These are phyloP conservation scores for Rambutsinella grinnellia DNA, from an alignment of 2,888 invertebrate species.

Conservation along the genomic window DNA sequence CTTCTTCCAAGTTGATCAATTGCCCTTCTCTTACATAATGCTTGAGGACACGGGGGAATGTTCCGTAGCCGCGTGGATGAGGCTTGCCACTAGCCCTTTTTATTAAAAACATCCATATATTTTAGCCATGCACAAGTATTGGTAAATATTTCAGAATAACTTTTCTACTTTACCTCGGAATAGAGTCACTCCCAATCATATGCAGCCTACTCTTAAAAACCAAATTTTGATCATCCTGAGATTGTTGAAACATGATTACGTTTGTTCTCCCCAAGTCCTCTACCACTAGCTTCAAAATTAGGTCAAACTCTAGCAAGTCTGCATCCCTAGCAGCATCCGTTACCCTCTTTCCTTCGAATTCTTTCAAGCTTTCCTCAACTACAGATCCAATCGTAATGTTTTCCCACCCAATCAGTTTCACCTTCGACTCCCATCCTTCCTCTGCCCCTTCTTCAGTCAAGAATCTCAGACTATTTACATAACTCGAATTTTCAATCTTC, in stretches of 20 bases:
- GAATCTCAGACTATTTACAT: conserved; percentile 38
- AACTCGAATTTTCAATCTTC: conserved; percentile 47
- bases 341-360: conserved; percentile 56
- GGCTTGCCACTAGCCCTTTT: conserved; percentile 59
- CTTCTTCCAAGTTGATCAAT: conserved; percentile 60
- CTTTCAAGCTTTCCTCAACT: conserved; percentile 37
- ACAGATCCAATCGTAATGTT: conserved; percentile 61
- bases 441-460: conserved; percentile 60
- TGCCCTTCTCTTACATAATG: conserved; percentile 49
- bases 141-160: too few species aligned
- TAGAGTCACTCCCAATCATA: conserved; percentile 65
- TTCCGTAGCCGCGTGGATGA: conserved; percentile 61
- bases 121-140: too few species aligned
- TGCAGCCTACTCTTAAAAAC: conserved; percentile 57
- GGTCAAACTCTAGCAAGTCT: conserved; percentile 55
- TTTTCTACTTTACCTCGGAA: conserved; percentile 52
- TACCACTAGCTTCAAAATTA: conserved; percentile 44
- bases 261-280: conserved; percentile 61
- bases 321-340: conserved; percentile 34
- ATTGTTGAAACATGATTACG: conserved; percentile 62
- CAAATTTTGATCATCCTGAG: conserved; percentile 51
- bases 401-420: conserved; percentile 61
- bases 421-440: conserved; percentile 64
- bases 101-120: too few species aligned
- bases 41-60: conserved; percentile 62